Evolutionary conservation across 1,140 invertebrate species (phyloP), one percentile per base, ranked within the genome.

Genomic region (Apis florea): DNA sequence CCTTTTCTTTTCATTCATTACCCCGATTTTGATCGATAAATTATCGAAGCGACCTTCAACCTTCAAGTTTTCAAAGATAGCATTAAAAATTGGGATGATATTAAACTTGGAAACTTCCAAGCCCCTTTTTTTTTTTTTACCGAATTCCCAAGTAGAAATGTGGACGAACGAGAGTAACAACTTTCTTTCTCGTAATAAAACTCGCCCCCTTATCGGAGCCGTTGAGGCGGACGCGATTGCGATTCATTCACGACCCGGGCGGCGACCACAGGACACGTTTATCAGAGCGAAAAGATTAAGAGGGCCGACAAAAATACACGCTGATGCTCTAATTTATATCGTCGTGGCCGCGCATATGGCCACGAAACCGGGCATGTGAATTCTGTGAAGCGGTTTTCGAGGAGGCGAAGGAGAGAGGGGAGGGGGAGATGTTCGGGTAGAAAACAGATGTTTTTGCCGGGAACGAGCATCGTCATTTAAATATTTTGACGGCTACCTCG

Each of bases 221-320:
- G 80, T 63, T 77, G 77, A 77, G 26, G 69, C 80, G 58, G 21
- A 24, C 26, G 47, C 24, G 74, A 70, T 82, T 69, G n/a, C 53
- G 59, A 71, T 79, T 79, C 76, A 79, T 83, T 83, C 69, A 64
- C 73, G 26, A 24, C 64, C 40, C 0, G 31, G 51, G 26, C 5
- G 40, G 11, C 51, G 61, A 59, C 69, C 69, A 70, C 82, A 69
- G 82, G 77, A 83, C 77, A 83, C 59, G 75, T 86, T 85, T 83
- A 86, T 86, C 84, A 80, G 58, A 58, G 63, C 31, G 26, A 26
- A 73, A 73, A 83, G 84, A 87, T 86, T 82, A 84, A 79, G 66
- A 68, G 66, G 64, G 51, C 51, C 31, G 67, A 78, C 67, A 59
- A 74, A 85, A 77, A 78, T 78, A 53, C 70, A 74, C 31, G 24